Percentiles rank a stretch among this genome's conserved stretches.
Conservation (phyloP, 2,113 vertebrate genomes). For the Gymnorhina tibicen region DNA sequence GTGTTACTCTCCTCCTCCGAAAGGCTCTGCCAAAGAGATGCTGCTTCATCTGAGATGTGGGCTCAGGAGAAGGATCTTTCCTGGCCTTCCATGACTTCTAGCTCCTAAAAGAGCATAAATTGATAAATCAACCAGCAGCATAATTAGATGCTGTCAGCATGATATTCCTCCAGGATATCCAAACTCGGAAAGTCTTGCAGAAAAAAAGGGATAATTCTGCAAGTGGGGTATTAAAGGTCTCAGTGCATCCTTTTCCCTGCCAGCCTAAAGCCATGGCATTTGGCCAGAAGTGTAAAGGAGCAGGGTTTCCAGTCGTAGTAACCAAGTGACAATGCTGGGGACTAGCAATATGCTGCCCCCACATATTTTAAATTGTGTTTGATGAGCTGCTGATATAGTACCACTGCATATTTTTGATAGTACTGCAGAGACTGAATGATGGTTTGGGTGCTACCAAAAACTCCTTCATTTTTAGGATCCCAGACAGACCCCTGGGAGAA, state of each 20-base stretch:
- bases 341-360: rapidly evolving
- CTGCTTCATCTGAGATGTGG: not conserved
- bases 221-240: not conserved
- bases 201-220: not conserved
- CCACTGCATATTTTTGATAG: not conserved
- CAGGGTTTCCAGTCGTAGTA: not conserved
- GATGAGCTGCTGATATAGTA: not conserved
- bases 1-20: rapidly evolving
- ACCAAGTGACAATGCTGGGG: not conserved
- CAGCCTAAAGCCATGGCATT: not conserved
- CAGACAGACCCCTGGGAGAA: not conserved
- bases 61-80: not conserved
- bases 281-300: not conserved
- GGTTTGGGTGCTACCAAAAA: not conserved
- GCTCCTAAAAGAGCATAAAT: not conserved
- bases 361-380: not conserved
- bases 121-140: not conserved
- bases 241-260: not conserved
- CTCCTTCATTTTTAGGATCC: not conserved
- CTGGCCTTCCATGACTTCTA: not conserved
- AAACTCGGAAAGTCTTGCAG: not conserved
- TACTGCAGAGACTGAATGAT: not conserved
- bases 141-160: not conserved
- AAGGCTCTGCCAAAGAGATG: not conserved
- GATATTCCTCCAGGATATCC: not conserved